Conservation (phyloP, 37 sponge, comb jelly and placozoan genomes). For the Corticium candelabrum region DNA sequence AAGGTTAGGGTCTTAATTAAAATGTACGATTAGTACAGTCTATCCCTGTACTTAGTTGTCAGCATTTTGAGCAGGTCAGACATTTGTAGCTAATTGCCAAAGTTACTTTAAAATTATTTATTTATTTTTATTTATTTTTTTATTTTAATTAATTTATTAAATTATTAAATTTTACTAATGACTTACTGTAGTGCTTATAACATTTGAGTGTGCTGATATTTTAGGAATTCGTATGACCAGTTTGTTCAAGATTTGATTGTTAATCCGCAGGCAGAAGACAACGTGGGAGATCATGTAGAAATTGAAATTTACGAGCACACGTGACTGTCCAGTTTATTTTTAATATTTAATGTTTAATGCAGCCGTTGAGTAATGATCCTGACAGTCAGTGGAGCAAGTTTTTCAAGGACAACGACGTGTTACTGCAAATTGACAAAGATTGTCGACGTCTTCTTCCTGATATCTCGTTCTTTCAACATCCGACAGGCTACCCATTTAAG, state of each 20-base stretch:
- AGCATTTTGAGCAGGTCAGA: no score
- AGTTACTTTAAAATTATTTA: no score
- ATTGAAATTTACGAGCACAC: neutral
- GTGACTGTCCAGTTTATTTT: conserved; percentile 13
- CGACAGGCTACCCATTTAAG: conserved; percentile 61
- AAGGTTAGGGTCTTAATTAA: no score
- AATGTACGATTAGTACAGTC: no score
- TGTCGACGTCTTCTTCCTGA: conserved; percentile 75
- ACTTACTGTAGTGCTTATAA: neutral
- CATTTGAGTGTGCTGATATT: neutral
- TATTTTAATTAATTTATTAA: no score
- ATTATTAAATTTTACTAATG: no score
- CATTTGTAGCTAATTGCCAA: no score
- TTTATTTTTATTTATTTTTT: no score
- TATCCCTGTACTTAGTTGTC: no score
- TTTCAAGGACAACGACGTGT: conserved; percentile 82
- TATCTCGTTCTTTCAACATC: conserved; percentile 86
- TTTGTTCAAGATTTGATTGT: conserved; percentile 47
- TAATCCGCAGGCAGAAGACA: conserved; percentile 42
- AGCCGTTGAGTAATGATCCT: conserved; percentile 82
- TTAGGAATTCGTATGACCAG: conserved; percentile 42
- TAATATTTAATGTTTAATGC: neutral
- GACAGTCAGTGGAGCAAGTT: conserved; percentile 61
- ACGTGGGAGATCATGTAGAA: neutral
- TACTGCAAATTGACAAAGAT: conserved; percentile 88